Percentiles rank a stretch among this genome's conserved stretches.
Conservation (phyloP, 2,888 invertebrate genomes). For the Patella caerulea region DNA sequence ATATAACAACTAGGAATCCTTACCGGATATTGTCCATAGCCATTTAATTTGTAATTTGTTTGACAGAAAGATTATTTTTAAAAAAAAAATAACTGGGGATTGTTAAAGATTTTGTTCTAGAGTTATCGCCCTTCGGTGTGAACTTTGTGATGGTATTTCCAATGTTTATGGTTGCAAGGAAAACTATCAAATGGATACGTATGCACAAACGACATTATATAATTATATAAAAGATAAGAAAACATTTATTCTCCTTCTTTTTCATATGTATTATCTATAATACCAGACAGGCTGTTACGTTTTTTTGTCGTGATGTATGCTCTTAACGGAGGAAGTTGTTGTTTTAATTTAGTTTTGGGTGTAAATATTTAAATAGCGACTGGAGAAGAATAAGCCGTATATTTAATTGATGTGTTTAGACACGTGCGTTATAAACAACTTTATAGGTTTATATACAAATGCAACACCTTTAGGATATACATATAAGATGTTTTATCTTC, state of each 20-base stretch:
- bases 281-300: not conserved
- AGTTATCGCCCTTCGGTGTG: not conserved
- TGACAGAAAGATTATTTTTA: too few relatives aligned
- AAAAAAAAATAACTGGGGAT: too few relatives aligned
- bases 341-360: not conserved
- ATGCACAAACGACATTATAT: not conserved
- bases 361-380: slow-evolving; percentile 1
- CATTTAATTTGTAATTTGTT: too few relatives aligned
- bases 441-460: slow-evolving; percentile 2
- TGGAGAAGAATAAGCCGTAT: not conserved
- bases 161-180: not conserved
- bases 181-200: slow-evolving; percentile 4
- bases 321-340: not conserved
- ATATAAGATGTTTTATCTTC: not conserved
- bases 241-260: not conserved
- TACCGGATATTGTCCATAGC: too few relatives aligned
- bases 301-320: not conserved
- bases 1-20: too few relatives aligned
- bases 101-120: not conserved
- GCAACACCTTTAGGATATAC: not conserved
- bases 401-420: not conserved
- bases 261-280: slow-evolving; percentile 5
- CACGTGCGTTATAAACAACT: slow-evolving; percentile 9
- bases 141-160: not conserved
- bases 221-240: slow-evolving; percentile 2